A percentile compares a stretch with the other conserved stretches of the same genome.
phyloP scores from a whole-genome alignment of 1,140 invertebrate species.

The Ceratina calcarata region DNA sequence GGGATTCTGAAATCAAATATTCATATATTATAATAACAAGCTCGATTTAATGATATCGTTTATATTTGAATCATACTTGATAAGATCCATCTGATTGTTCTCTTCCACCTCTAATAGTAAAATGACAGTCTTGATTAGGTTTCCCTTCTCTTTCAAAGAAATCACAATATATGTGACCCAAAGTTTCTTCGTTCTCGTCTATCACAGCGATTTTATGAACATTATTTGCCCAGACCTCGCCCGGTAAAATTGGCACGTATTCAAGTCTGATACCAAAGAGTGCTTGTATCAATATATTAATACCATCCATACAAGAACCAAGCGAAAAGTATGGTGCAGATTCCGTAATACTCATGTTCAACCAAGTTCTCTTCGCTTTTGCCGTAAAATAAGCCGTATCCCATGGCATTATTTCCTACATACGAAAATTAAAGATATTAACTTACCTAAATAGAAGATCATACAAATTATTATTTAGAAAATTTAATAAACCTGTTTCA shows the following conservation, averaged over 20 bases:
- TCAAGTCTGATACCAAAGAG: slow-evolving; percentile 91
- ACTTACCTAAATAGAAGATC: slow-evolving; percentile 5
- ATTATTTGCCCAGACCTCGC: slow-evolving; percentile 92
- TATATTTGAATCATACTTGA: slow-evolving; percentile 81
- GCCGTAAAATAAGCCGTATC: slow-evolving; percentile 91
- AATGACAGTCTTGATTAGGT: slow-evolving; percentile 98
- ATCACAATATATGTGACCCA: slow-evolving; percentile 99
- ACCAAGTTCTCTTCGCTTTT: slow-evolving; percentile 86
- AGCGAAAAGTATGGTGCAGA: slow-evolving; percentile 95
- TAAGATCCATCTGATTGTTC: slow-evolving; percentile 89
- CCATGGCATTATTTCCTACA: slow-evolving; percentile 86
- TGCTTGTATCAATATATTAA: slow-evolving; percentile 90
- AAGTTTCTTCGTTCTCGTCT: slow-evolving; percentile 87
- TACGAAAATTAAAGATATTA: neutral
- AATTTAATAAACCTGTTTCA: slow-evolving; percentile 65
- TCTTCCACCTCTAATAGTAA: slow-evolving; percentile 97
- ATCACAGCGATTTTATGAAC: slow-evolving; percentile 94
- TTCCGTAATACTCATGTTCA: slow-evolving; percentile 85
- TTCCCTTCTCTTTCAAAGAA: slow-evolving; percentile 95
- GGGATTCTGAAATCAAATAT: slow-evolving; percentile 84
- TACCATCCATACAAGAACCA: slow-evolving; percentile 97
- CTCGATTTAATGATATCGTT: slow-evolving; percentile 22
- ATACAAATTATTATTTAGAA: neutral
- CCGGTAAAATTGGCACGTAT: slow-evolving; percentile 82
- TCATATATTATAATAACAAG: neutral